phyloP scores from a whole-genome alignment of 2,888 invertebrate species.

The Palloptera scutellata region DNA sequence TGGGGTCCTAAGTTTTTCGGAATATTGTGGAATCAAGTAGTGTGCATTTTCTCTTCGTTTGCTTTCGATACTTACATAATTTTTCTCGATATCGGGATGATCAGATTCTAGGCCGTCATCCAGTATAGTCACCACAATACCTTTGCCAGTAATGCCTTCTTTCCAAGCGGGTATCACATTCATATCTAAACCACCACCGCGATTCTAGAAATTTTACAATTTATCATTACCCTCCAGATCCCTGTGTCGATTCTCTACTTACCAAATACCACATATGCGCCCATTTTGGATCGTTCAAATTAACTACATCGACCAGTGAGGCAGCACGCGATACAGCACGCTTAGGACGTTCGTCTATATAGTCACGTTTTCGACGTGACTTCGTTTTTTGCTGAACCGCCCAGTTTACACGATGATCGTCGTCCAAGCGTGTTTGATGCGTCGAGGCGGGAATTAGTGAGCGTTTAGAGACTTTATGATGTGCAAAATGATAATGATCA shows the following conservation, averaged over 20 bases:
- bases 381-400: conserved; percentile 83
- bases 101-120: conserved; percentile 96
- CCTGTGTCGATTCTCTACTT: conserved; percentile 67
- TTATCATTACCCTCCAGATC: no score
- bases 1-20: conserved; percentile 81
- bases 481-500: conserved; percentile 86
- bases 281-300: conserved; percentile 90
- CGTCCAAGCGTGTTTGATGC: conserved; percentile 75
- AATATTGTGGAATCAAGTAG: conserved; percentile 4
- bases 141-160: conserved; percentile 91
- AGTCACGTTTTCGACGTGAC: conserved; percentile 82
- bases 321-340: conserved; percentile 49
- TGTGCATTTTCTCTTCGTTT: no score
- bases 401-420: conserved; percentile 82
- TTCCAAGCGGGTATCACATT: conserved; percentile 96
- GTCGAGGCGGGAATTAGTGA: conserved; percentile 76
- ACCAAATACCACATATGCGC: conserved; percentile 97
- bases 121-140: conserved; percentile 94
- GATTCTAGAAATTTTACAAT: conserved; percentile 70
- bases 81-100: conserved; percentile 89
- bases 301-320: conserved; percentile 57
- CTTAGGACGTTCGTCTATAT: conserved; percentile 66
- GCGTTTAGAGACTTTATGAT: conserved; percentile 79
- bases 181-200: conserved; percentile 94
- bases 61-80: conserved; percentile 81